phyloP scores from a whole-genome alignment of 2,888 invertebrate species.

The Neoitamus cyanurus region DNA sequence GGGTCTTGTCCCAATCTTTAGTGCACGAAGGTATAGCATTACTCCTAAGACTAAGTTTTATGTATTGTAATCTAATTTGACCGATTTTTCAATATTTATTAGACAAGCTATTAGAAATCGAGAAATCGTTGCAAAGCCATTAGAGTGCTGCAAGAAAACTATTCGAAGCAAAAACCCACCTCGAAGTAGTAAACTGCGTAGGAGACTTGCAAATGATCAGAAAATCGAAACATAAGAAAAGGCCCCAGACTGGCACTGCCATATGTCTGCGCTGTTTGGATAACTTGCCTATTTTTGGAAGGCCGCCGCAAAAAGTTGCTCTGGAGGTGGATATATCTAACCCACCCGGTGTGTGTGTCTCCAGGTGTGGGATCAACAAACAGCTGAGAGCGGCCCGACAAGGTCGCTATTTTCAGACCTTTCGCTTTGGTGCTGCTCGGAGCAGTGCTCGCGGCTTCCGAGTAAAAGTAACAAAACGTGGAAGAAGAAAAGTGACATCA shows the following conservation, averaged over 20 bases:
- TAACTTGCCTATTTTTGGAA: conserved; percentile 33
- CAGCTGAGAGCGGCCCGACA: background rate
- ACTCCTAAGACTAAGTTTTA: background rate
- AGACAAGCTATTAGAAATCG: background rate
- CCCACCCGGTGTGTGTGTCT: background rate
- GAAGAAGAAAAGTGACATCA: background rate
- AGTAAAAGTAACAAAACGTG: background rate
- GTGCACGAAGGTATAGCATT: background rate
- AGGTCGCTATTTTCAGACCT: background rate
- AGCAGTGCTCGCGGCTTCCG: background rate
- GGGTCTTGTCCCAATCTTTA: background rate
- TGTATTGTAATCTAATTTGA: background rate
- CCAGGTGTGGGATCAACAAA: conserved; percentile 19
- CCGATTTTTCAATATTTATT: background rate
- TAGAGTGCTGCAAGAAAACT: background rate
- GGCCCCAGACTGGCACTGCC: background rate
- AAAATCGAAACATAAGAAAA: background rate
- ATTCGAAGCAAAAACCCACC: background rate
- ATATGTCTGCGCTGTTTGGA: background rate
- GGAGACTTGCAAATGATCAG: conserved; percentile 24
- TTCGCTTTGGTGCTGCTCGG: background rate
- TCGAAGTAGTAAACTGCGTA: conserved; percentile 4
- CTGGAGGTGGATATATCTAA: background rate
- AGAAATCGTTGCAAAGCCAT: background rate
- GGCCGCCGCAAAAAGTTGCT: background rate